Evolutionary conservation across 2,113 vertebrate species (phyloP).

Genomic region (Myrmecophaga tridactyla): DNA sequence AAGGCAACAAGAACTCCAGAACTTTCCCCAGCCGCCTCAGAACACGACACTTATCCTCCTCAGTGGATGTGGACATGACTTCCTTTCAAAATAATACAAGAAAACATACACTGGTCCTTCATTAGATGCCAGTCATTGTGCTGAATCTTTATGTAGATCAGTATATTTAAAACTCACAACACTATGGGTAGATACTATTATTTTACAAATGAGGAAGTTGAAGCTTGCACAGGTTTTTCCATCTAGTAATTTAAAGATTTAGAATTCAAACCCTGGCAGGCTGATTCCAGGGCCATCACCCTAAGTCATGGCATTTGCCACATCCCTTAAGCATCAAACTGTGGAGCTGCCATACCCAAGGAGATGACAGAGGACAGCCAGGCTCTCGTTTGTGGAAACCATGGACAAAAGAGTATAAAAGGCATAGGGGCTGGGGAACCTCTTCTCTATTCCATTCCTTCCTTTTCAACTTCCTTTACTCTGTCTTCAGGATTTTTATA

Average conservation of each 20-base stretch:
- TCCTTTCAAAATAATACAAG: neutral
- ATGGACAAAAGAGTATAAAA: neutral
- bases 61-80: neutral
- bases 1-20: neutral
- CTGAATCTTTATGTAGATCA: neutral
- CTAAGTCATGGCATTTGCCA: neutral
- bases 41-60: neutral
- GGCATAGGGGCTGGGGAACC: neutral
- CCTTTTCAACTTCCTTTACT: too few relatives aligned
- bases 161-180: neutral
- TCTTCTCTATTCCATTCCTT: neutral
- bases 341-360: neutral
- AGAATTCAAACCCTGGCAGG: neutral
- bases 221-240: neutral
- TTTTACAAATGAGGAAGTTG: too few relatives aligned
- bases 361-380: neutral
- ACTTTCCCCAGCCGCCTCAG: neutral
- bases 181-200: neutral
- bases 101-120: neutral
- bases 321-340: neutral
- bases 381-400: neutral
- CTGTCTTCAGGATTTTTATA: neutral
- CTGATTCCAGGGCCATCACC: neutral
- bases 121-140: neutral
- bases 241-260: neutral